Evolutionary conservation across 2,888 invertebrate species (phyloP), one percentile per base, ranked within the genome.

Genomic region (Drosophila koepferae): DNA sequence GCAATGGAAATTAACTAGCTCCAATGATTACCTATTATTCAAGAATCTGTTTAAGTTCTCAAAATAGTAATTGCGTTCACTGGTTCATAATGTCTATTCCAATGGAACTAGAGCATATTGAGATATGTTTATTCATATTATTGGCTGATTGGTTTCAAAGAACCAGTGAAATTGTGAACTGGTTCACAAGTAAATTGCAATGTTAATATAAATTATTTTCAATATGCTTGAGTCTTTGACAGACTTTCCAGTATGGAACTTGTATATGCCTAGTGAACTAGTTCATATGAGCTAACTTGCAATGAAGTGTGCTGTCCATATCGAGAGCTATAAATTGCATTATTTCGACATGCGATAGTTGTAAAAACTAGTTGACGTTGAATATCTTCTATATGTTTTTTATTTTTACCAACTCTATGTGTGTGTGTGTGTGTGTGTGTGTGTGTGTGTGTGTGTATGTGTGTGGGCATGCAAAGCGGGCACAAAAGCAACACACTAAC

Each of bases 331-430:
- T 28, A 63, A 63, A 69, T 69, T 56, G 63, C 46, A 63, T 72
- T 63, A 64, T 69, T 79, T 70, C 62, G 69, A 73, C 69, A 73
- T 73, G 73, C 67, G 58, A 64, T 64, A 55, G 54, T 54, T 61
- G 48, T 20, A 66, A 70, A 73, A 66, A 66, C 1, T 28, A 63
- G 51, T 65, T 67, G 65, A 56, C 43, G 63, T 74, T 63, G 61
- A 65, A 41, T 63, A 70, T 75, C 51, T 63, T 31, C 58, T 55
- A 36, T 71, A 55, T 43, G 36, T 49, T 28, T 28, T 43, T 43
- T 49, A 36, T 55, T 20, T 71, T 20, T 64, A 43, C 56, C 43
- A 38, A 65, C 65, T 43, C 28, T 31, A 9, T 23, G 4, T 23
- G 0, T 23, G 4, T 23, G 4, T 23, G 4, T 4, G 4, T 5